Percentiles rank a stretch among this genome's conserved stretches.
These are phyloP conservation scores for Mnemiopsis leidyi DNA, from an alignment of 37 sponge, comb jelly and placozoan genomes.

Conservation along the genomic window DNA sequence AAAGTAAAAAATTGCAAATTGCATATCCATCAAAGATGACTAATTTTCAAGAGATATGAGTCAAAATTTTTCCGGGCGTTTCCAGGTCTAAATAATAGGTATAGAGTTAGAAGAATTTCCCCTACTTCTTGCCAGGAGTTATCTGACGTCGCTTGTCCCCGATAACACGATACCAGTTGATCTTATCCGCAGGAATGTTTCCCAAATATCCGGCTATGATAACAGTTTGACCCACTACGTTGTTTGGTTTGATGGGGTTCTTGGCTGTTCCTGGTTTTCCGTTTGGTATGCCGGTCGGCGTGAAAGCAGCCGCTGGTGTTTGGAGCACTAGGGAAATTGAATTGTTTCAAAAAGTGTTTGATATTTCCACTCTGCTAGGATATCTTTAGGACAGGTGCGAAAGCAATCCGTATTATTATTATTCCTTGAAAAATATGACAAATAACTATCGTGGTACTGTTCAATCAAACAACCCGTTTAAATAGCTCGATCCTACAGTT, in stretches of 20 bases:
- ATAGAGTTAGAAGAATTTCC: neutral
- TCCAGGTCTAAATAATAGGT: neutral
- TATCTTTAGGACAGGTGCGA: too few relatives aligned
- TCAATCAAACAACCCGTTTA: neutral
- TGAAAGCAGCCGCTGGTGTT: neutral
- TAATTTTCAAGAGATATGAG: neutral
- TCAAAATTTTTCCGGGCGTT: neutral
- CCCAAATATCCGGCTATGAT: neutral
- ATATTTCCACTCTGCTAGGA: too few relatives aligned
- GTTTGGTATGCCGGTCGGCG: neutral
- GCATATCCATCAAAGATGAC: too few relatives aligned
- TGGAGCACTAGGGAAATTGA: neutral
- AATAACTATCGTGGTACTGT: too few relatives aligned
- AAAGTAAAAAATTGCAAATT: neutral
- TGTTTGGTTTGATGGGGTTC: neutral
- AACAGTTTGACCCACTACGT: neutral
- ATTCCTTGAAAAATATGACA: too few relatives aligned
- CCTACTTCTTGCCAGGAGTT: neutral
- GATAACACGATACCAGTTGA: conserved; percentile 37
- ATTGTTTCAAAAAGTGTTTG: neutral
- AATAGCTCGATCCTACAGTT: neutral
- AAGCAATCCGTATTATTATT: too few relatives aligned
- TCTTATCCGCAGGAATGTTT: neutral
- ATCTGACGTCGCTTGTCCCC: neutral
- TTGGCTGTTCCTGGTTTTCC: neutral